phyloP scores from a whole-genome alignment of 1,140 invertebrate genomes.

The Atta texana region DNA sequence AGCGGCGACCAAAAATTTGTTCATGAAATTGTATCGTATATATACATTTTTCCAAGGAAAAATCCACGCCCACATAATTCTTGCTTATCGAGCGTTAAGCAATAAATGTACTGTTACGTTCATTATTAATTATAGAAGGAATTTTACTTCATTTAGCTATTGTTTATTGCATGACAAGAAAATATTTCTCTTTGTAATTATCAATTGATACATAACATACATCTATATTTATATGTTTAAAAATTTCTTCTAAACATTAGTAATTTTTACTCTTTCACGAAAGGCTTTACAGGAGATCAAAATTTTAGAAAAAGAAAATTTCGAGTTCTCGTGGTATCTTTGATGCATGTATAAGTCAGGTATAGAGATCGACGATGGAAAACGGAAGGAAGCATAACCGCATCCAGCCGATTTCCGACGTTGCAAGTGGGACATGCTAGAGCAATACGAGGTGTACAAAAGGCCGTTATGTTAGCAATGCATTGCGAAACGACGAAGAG shows the following conservation, averaged over 20 bases:
- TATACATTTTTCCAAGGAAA: not conserved
- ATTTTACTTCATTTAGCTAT: not conserved
- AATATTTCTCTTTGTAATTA: not conserved
- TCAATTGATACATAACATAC: not conserved
- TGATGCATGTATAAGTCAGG: not conserved
- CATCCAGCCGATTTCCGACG: constrained; percentile 61
- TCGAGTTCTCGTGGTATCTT: not conserved
- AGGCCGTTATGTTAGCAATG: constrained; percentile 67
- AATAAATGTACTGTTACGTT: not conserved
- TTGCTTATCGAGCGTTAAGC: not conserved
- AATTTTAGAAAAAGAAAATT: not conserved
- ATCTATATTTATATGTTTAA: not conserved
- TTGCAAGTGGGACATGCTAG: constrained; percentile 59
- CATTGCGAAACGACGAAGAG: constrained; percentile 71
- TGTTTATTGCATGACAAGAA: not conserved
- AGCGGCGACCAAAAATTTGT: not conserved
- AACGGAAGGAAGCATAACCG: constrained; percentile 30
- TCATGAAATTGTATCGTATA: not conserved
- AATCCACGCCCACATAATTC: not conserved
- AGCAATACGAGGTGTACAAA: constrained; percentile 64
- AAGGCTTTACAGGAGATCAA: not conserved
- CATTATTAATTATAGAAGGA: not conserved
- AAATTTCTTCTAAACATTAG: not conserved
- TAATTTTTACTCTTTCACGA: not conserved
- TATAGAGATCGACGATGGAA: constrained; percentile 3